A percentile compares a stretch with the other conserved stretches of the same genome.
Conservation (phyloP, 2,113 vertebrate genomes). For the Zosterops hypoxanthus region DNA sequence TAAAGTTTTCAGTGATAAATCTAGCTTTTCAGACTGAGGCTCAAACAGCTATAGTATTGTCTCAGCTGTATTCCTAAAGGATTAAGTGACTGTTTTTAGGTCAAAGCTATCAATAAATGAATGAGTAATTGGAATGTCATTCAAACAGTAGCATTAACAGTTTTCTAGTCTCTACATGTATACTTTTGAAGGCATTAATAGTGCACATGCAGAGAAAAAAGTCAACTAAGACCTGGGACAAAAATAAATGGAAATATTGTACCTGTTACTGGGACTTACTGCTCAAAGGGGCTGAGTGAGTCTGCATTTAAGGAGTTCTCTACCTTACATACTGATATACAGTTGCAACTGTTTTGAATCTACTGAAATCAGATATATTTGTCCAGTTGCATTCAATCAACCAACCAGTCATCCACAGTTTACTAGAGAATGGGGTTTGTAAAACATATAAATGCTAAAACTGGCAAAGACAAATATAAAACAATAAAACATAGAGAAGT, state of each 20-base stretch:
- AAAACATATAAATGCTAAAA: not conserved
- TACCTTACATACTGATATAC: not conserved
- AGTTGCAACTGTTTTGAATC: not conserved
- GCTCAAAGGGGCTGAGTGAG: not conserved
- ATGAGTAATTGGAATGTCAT: slow-evolving; percentile 88
- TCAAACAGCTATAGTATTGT: slow-evolving; percentile 49
- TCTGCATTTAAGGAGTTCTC: not conserved
- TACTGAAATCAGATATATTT: not conserved
- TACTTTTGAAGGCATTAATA: slow-evolving; percentile 57
- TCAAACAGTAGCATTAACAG: slow-evolving; percentile 77
- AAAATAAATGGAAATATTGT: slow-evolving; percentile 31
- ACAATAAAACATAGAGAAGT: not conserved
- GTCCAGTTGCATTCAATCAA: not conserved
- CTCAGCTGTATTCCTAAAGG: slow-evolving; percentile 52
- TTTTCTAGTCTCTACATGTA: slow-evolving; percentile 53
- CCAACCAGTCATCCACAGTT: not conserved
- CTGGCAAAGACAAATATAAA: not conserved
- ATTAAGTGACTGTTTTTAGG: slow-evolving; percentile 69
- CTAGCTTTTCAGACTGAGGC: slow-evolving; percentile 48
- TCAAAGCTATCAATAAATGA: slow-evolving; percentile 81
- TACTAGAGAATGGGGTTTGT: not conserved
- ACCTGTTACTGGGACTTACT: not conserved
- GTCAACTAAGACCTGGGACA: slow-evolving; percentile 2
- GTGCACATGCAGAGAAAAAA: not conserved
- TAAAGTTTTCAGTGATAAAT: slow-evolving; percentile 56